Conservation (phyloP, 2,113 vertebrate genomes). For the Phoenicopterus ruber region DNA sequence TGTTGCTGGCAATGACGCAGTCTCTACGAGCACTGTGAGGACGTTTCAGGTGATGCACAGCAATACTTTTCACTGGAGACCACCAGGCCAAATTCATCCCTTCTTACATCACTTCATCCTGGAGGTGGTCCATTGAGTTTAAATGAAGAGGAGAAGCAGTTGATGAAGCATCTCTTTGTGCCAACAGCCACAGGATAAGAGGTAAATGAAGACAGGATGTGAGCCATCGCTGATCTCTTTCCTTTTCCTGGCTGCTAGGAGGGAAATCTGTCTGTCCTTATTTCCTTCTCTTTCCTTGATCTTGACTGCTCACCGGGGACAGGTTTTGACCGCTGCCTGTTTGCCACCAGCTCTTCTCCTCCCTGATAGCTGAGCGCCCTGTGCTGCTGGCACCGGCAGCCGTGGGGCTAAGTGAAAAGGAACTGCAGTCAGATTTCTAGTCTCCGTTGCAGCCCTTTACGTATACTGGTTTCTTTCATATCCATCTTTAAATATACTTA, state of each 20-base stretch:
- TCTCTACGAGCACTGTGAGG: background rate
- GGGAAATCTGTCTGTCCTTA: background rate
- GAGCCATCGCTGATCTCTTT: background rate
- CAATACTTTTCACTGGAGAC: background rate
- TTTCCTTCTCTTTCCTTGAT: background rate
- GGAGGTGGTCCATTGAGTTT: background rate
- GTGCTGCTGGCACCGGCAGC: background rate
- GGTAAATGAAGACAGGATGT: background rate
- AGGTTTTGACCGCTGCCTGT: background rate
- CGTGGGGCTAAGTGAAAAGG: background rate
- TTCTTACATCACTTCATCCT: background rate
- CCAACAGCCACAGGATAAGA: background rate
- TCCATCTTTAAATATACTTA: background rate
- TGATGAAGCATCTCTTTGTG: background rate
- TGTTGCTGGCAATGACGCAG: background rate
- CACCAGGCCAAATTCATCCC: background rate
- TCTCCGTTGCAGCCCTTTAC: background rate
- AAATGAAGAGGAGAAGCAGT: background rate
- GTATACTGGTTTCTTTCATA: background rate
- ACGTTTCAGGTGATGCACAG: background rate
- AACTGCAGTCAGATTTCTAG: background rate
- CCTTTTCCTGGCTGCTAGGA: background rate
- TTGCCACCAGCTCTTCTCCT: background rate
- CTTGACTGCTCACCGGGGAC: background rate
- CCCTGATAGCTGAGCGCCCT: fast-evolving